phyloP scores from a whole-genome alignment of 2,888 invertebrate genomes.

The Imbricaverruca yamaguchii region DNA sequence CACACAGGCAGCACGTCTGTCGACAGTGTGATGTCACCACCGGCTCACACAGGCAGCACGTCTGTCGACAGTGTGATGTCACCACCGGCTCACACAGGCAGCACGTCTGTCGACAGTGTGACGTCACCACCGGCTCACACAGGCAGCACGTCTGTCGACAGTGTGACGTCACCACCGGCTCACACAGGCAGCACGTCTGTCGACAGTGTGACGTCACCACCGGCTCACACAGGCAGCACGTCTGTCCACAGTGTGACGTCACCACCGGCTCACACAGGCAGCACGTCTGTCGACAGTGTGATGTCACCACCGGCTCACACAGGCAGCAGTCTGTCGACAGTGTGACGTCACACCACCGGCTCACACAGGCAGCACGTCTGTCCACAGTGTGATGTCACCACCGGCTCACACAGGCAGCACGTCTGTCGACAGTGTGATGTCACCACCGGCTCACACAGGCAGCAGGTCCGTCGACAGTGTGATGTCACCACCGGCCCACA shows the following conservation, averaged over 20 bases:
- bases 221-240: background rate
- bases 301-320: conserved; percentile 56
- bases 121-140: too few species aligned
- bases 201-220: background rate
- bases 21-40: too few species aligned
- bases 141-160: too few species aligned
- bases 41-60: conserved; percentile 88
- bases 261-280: too few species aligned
- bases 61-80: conserved; percentile 46
- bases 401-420: too few species aligned
- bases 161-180: conserved; percentile 44
- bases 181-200: conserved; percentile 90
- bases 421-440: too few species aligned
- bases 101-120: too few species aligned
- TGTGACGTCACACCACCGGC: background rate
- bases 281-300: too few species aligned
- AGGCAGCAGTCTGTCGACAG: conserved; percentile 77
- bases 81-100: background rate
- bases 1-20: too few species aligned
- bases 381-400: too few species aligned
- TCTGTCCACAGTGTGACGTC: too few species aligned
- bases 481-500: background rate
- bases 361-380: too few species aligned
- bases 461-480: conserved; percentile 62
- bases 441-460: conserved; percentile 69